A percentile compares a stretch with the other conserved stretches of the same genome.
These are phyloP conservation scores for Triops cancriformis DNA, from an alignment of 1,140 invertebrate genomes.

Conservation along the genomic window DNA sequence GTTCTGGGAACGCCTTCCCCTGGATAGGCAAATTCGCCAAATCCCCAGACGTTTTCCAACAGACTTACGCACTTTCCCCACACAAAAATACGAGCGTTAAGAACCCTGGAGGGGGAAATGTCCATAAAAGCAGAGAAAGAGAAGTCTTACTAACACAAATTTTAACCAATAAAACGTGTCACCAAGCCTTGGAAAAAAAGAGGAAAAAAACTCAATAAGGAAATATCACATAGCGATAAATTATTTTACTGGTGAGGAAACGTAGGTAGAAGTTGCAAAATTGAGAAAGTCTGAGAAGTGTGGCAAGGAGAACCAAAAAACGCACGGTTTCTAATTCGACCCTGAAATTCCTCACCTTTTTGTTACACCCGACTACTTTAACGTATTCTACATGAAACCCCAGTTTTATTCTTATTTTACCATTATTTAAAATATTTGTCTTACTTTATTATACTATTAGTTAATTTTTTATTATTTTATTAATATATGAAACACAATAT, in stretches of 20 bases:
- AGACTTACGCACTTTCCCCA: neutral
- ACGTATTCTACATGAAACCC: no score
- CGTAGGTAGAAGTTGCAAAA: no score
- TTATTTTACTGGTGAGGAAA: no score
- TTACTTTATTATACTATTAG: no score
- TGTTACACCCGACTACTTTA: neutral
- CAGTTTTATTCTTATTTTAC: no score
- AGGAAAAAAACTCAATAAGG: neutral
- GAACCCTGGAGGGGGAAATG: neutral
- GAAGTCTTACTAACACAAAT: neutral
- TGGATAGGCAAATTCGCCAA: neutral
- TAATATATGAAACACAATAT: no score
- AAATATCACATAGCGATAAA: no score
- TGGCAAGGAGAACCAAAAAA: neutral
- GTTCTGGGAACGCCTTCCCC: neutral
- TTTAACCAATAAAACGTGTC: neutral
- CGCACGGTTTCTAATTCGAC: neutral
- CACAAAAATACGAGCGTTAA: neutral
- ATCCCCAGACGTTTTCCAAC: neutral
- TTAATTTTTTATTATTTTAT: no score
- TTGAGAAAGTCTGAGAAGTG: neutral
- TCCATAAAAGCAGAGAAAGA: neutral
- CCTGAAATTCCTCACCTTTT: neutral
- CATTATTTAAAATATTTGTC: no score
- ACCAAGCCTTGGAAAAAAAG: neutral